phyloP scores from a whole-genome alignment of 2,113 vertebrate genomes.

The Todiramphus saurophagus region DNA sequence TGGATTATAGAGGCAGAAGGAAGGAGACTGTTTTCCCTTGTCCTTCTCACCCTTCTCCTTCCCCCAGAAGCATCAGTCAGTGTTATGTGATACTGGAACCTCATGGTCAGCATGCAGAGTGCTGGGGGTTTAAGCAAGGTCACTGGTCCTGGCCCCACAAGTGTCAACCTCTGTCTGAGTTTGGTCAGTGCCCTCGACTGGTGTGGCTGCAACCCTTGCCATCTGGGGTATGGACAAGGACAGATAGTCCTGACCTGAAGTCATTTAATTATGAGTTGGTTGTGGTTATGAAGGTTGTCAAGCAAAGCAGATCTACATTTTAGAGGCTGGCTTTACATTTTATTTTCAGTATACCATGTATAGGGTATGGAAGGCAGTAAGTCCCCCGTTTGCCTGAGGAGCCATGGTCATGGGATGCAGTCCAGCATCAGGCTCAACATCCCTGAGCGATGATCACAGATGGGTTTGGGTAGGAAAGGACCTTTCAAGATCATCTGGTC shows the following conservation, averaged over 20 bases:
- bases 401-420: accelerated
- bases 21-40: neutral
- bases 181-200: neutral
- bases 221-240: too few species aligned
- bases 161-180: accelerated
- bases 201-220: accelerated
- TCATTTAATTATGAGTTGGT: neutral
- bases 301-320: neutral
- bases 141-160: neutral
- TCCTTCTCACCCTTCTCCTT: neutral
- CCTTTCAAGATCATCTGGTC: neutral
- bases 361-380: neutral
- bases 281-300: neutral
- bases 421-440: neutral
- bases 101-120: accelerated
- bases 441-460: neutral
- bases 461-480: neutral
- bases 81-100: neutral
- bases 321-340: accelerated
- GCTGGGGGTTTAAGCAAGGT: neutral
- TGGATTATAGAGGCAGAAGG: neutral
- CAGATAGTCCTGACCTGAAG: too few species aligned
- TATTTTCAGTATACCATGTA: neutral
- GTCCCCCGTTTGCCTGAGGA: accelerated
- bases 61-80: neutral